Percentiles rank a stretch among this genome's conserved stretches.
These are phyloP conservation scores for Drosophila seguyi DNA, from an alignment of 1,140 invertebrate species.

Conservation along the genomic window DNA sequence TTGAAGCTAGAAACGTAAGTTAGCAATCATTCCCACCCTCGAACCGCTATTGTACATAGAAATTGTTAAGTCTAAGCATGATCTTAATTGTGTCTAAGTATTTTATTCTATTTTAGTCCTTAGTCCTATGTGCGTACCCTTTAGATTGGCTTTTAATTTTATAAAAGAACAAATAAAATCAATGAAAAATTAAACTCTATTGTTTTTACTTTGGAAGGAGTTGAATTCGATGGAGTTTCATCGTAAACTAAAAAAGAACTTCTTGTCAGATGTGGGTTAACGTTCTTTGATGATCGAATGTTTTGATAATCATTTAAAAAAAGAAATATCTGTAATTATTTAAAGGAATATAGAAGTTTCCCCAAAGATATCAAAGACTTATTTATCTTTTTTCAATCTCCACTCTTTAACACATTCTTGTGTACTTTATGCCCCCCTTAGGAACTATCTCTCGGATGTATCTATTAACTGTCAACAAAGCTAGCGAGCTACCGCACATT, in stretches of 20 bases:
- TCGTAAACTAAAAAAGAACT: background rate
- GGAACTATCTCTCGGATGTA: constrained; percentile 43
- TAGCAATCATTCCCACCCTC: constrained; percentile 40
- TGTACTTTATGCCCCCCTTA: background rate
- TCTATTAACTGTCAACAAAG: constrained; percentile 37
- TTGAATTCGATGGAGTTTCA: background rate
- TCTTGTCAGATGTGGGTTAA: no score
- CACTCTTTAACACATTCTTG: background rate
- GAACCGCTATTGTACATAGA: constrained; percentile 46
- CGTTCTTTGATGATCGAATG: background rate
- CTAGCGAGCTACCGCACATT: constrained; percentile 37
- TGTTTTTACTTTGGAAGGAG: background rate
- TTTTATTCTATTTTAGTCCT: constrained; percentile 46
- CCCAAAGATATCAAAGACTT: no score
- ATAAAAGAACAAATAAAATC: constrained; percentile 48
- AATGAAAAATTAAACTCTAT: constrained; percentile 32
- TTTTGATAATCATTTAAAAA: background rate
- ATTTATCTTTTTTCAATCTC: no score
- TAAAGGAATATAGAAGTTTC: no score
- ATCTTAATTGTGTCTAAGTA: constrained; percentile 50
- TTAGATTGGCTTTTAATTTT: constrained; percentile 58
- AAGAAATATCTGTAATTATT: no score
- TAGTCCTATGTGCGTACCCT: constrained; percentile 22
- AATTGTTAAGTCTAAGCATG: constrained; percentile 49
- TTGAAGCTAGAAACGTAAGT: constrained; percentile 8